phyloP scores from a whole-genome alignment of 2,797 vertebrate species.

The Prunella strophiata region DNA sequence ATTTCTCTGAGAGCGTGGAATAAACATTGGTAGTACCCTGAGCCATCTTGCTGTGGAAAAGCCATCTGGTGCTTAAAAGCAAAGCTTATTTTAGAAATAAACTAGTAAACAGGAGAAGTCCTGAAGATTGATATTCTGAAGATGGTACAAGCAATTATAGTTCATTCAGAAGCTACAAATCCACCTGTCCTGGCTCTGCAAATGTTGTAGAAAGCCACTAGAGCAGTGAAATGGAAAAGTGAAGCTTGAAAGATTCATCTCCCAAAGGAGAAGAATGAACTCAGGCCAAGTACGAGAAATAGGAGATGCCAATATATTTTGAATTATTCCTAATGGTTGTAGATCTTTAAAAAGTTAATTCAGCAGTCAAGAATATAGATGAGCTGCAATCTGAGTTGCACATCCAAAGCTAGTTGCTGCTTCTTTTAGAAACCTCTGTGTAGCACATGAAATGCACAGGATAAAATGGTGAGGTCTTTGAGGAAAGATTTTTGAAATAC shows the following conservation, averaged over 20 bases:
- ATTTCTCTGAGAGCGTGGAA: conserved; percentile 29
- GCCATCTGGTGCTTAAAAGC: conserved; percentile 18
- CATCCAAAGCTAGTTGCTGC: not conserved
- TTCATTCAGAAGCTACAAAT: conserved; percentile 47
- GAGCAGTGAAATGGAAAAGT: conserved; percentile 41
- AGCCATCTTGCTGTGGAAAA: conserved; percentile 38
- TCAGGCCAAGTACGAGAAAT: not conserved
- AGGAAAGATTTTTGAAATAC: not conserved
- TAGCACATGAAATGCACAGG: not conserved
- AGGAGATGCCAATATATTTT: conserved; percentile 5
- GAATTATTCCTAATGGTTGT: conserved; percentile 7
- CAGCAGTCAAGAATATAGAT: not conserved
- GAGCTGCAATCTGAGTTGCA: not conserved
- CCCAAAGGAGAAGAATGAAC: not conserved
- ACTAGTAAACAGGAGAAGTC: conserved; percentile 42
- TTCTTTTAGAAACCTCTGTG: not conserved
- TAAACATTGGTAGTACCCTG: not conserved
- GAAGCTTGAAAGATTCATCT: conserved; percentile 22
- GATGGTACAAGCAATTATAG: not conserved
- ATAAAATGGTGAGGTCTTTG: not conserved
- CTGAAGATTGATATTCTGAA: conserved; percentile 40
- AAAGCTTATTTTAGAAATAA: conserved; percentile 51
- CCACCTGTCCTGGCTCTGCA: not conserved
- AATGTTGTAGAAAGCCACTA: conserved; percentile 8
- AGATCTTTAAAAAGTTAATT: conserved; percentile 14